These are phyloP conservation scores for Chorisops tibialis DNA, from an alignment of 2,888 invertebrate species.

Conservation along the genomic window DNA sequence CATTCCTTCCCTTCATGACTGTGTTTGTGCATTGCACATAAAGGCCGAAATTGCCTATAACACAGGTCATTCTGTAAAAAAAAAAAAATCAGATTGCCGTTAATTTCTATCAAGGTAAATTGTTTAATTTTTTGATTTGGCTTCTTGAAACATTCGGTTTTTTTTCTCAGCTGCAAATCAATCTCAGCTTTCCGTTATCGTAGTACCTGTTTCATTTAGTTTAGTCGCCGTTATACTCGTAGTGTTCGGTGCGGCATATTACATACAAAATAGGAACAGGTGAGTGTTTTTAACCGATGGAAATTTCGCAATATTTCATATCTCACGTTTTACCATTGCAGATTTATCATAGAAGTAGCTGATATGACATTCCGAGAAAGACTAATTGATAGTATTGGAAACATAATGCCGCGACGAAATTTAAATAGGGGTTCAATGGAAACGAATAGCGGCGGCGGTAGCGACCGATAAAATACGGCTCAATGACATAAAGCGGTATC, in stretches of 20 bases:
- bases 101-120: slow-evolving; percentile 78
- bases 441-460: slow-evolving; percentile 40
- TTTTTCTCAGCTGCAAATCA: slow-evolving; percentile 69
- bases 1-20: too few relatives aligned
- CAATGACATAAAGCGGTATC: slow-evolving; percentile 37
- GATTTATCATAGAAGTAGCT: slow-evolving; percentile 81
- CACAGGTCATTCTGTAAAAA: too few relatives aligned
- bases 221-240: slow-evolving; percentile 77
- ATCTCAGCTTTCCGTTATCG: slow-evolving; percentile 81
- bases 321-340: too few relatives aligned
- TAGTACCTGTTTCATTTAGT: slow-evolving; percentile 81
- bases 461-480: slow-evolving; percentile 38
- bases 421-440: slow-evolving; percentile 36
- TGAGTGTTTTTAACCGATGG: slow-evolving; percentile 41
- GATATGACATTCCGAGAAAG: slow-evolving; percentile 84
- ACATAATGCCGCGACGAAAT: slow-evolving; percentile 53
- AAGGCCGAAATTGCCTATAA: too few relatives aligned
- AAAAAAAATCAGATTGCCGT: slow-evolving; percentile 69
- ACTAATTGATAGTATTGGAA: slow-evolving; percentile 71
- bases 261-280: slow-evolving; percentile 77
- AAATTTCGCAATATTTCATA: not conserved
- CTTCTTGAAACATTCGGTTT: too few relatives aligned
- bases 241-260: slow-evolving; percentile 84
- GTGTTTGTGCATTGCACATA: too few relatives aligned
- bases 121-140: too few relatives aligned